Base-by-base conservation (phyloP, 2,113 vertebrate species). In the Engystomops pustulosus region DNA sequence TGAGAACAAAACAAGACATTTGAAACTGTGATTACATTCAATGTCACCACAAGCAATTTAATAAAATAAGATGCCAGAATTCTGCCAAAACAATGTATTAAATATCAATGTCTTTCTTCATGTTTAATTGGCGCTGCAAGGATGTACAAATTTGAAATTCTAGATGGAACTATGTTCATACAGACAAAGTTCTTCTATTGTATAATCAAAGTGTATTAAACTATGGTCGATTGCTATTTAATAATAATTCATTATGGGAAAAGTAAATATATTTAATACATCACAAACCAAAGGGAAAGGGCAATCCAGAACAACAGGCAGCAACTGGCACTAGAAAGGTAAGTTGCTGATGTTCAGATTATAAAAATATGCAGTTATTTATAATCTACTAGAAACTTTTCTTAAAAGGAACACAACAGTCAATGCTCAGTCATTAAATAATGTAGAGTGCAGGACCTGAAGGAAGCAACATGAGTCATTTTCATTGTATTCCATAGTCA, bases 111-210 rank as follows among this genome's bases (percentile, higher is more conserved):
- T 80, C 11, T 87, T 87, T 88, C 72, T 5, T 87, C 69, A 81
- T 47, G 1, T 85, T 87, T 86, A 87, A 86, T 87, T 88, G 85
- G 85, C 87, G 79, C 3, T 68, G 49, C 74, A 65, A 87, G 41
- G n/a, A 77, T 83, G 58, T 53, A 85, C 86, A 81, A 41, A 79
- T 86, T 88, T 83, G 70, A 87, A 88, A 87, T 47, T 58, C 23
- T 65, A 20, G 12, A 87, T 87, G 53, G 79, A 81, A 17, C 38
- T 2, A 49, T 74, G 76, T 86, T 34, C 0, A 0, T 85, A 78
- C 44, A 80, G 41, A 71, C 18, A 84, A 32, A 86, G 0, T 3
- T 62, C 41, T 0, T 77, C 3, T 79, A 74, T 51, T 49, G 68
- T 58, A 62, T 60, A 38, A 47, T 34, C 23, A 83, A 75, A 67